Evolutionary conservation across 2,888 invertebrate species (phyloP).

Genomic region (Tipula helvola): DNA sequence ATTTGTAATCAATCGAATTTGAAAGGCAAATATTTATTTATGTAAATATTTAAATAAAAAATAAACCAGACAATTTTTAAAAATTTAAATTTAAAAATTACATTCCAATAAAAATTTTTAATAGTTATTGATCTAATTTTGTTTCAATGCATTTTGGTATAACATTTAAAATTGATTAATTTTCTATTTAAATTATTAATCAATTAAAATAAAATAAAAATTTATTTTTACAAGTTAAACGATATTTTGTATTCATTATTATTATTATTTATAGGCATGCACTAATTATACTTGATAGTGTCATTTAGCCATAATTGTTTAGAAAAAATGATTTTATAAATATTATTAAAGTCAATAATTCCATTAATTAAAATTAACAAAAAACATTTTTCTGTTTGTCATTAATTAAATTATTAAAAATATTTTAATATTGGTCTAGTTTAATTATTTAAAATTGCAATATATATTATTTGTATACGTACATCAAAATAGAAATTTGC

Average conservation of each 20-base stretch:
- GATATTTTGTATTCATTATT: no score
- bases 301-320: no score
- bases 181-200: background rate
- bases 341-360: no score
- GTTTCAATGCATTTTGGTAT: background rate
- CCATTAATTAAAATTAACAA: background rate
- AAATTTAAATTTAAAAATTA: background rate
- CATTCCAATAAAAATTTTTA: background rate
- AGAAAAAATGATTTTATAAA: no score
- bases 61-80: background rate
- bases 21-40: background rate
- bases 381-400: background rate
- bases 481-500: no score
- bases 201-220: no score
- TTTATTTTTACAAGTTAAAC: no score
- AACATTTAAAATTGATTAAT: background rate
- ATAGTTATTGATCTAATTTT: background rate
- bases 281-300: no score
- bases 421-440: background rate
- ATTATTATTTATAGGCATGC: no score
- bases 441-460: background rate
- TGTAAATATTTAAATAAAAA: no score
- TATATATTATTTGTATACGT: no score
- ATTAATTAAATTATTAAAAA: background rate
- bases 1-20: background rate